Conservation (phyloP, 2,113 vertebrate species). For the Ceyx margarethae region DNA sequence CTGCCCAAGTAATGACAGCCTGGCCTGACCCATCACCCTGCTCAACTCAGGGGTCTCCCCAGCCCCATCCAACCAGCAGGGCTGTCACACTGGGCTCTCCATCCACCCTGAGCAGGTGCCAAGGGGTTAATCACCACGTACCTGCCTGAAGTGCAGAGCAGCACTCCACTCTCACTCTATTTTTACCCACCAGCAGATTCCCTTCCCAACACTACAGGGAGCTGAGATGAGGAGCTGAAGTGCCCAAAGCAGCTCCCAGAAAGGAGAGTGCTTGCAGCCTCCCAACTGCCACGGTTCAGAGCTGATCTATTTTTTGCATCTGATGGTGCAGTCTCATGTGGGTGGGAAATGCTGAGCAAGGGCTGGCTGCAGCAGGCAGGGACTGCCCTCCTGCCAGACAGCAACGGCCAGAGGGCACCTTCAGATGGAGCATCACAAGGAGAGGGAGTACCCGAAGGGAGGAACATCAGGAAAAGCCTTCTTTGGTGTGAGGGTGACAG, state of each 20-base stretch:
- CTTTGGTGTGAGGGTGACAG: too few species aligned
- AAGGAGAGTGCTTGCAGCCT: not conserved
- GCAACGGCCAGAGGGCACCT: not conserved
- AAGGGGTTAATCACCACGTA: not conserved
- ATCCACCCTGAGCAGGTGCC: rapidly evolving
- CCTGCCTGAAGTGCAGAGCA: not conserved
- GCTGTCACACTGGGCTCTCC: not conserved
- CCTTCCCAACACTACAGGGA: not conserved
- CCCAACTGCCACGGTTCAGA: not conserved
- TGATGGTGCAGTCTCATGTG: conserved; percentile 6
- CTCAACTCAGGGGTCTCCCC: not conserved
- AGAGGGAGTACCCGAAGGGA: not conserved
- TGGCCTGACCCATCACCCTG: not conserved
- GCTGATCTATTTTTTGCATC: not conserved
- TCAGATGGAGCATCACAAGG: not conserved
- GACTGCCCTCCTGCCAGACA: not conserved
- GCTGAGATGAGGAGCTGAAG: not conserved
- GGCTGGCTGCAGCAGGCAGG: not conserved
- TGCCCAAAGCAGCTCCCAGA: not conserved
- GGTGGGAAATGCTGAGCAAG: conserved; percentile 20
- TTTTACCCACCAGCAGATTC: not conserved
- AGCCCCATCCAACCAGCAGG: rapidly evolving
- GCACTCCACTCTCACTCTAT: not conserved
- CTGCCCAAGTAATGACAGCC: not conserved
- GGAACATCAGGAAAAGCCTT: too few species aligned